These are phyloP conservation scores for Kuschelorhynchus macadamiae DNA, from an alignment of 2,888 invertebrate species.

Conservation along the genomic window DNA sequence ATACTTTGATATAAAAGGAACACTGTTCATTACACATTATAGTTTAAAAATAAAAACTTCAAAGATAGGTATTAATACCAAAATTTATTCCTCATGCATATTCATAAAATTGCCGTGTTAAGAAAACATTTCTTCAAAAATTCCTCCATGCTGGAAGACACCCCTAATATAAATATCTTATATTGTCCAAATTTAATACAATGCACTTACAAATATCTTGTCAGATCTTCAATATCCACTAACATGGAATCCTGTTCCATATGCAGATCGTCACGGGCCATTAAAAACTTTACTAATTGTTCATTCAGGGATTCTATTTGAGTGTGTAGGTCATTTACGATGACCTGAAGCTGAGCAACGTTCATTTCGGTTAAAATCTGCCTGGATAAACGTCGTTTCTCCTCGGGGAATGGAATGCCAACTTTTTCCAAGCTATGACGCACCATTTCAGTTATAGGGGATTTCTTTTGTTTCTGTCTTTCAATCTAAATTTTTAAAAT, in stretches of 20 bases:
- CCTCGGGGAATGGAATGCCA: slow-evolving; percentile 85
- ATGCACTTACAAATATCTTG: slow-evolving; percentile 84
- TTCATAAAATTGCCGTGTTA: too few species aligned
- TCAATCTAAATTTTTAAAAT: slow-evolving; percentile 67
- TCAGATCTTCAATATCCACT: slow-evolving; percentile 96
- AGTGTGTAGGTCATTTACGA: slow-evolving; percentile 94
- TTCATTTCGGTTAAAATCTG: slow-evolving; percentile 94
- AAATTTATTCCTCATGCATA: too few species aligned
- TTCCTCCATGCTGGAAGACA: too few species aligned
- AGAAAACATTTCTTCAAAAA: too few species aligned
- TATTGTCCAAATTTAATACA: slow-evolving; percentile 4
- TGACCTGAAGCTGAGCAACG: slow-evolving; percentile 92
- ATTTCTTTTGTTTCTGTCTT: slow-evolving; percentile 79
- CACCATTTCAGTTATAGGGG: slow-evolving; percentile 90
- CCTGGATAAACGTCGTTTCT: slow-evolving; percentile 85
- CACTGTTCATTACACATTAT: too few species aligned
- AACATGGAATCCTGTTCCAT: slow-evolving; percentile 99
- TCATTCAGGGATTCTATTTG: slow-evolving; percentile 95
- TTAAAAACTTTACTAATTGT: slow-evolving; percentile 87
- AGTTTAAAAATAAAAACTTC: too few species aligned
- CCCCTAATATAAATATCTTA: too few species aligned
- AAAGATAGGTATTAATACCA: too few species aligned
- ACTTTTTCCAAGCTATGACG: slow-evolving; percentile 85
- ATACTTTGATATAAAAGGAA: neutral
- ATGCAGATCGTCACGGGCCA: slow-evolving; percentile 95